Percentiles rank a stretch among this genome's conserved stretches.
phyloP scores from a whole-genome alignment of 2,888 invertebrate species.

The Scaptomyza polygonia region DNA sequence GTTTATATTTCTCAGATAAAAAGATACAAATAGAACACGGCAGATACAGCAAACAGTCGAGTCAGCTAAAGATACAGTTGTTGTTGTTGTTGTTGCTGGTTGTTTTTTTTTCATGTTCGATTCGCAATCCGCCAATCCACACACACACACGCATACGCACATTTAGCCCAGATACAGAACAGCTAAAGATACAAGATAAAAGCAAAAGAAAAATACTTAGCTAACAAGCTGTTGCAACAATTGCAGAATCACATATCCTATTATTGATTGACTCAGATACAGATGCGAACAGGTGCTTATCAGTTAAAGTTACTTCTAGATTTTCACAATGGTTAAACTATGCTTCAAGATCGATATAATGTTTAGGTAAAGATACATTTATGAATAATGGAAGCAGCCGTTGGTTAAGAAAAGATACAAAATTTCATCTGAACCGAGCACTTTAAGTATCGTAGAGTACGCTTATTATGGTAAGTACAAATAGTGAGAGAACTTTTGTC shows the following conservation, averaged over 20 bases:
- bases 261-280: not conserved
- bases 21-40: conserved; percentile 50
- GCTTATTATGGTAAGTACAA: no score
- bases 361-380: conserved; percentile 7
- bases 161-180: not conserved
- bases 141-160: not conserved
- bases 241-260: conserved; percentile 1
- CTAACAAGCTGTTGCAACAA: conserved; percentile 6
- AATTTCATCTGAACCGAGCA: no score
- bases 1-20: conserved; percentile 66
- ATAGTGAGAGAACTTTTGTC: no score
- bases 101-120: not conserved
- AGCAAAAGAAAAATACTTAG: not conserved
- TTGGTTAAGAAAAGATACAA: no score
- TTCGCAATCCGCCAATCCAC: not conserved
- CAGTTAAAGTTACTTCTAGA: not conserved
- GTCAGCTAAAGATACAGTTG: conserved; percentile 3
- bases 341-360: not conserved
- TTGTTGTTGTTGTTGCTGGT: not conserved
- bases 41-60: conserved; percentile 13
- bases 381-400: not conserved
- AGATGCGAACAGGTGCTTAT: not conserved
- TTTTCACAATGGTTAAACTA: not conserved
- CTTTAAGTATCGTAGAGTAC: no score
- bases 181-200: conserved; percentile 3